Evolutionary conservation across 1,140 invertebrate species (phyloP), one percentile per base, ranked within the genome.

Genomic region (Cyphomyrmex costatus): DNA sequence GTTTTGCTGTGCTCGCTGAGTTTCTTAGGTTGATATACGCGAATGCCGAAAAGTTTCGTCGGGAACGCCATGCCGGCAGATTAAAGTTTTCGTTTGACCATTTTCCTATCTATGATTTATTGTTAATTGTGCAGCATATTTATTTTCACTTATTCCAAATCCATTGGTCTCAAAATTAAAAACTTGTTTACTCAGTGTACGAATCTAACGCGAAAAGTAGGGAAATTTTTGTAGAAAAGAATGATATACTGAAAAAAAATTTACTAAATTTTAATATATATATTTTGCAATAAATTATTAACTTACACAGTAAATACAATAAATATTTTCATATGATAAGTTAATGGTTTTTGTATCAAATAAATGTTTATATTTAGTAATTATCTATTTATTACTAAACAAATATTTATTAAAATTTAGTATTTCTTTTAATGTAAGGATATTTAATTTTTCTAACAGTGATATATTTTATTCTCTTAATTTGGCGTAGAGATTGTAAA

Each of bases 21-120:
- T 80, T 83, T 74, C 63, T 86, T 42, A 86, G 71, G 61, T 73
- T 89, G 88, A 89, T 89, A 79, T 86, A 89, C 73, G 63, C 60
- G 51, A 60, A 70, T 58, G 74, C 36, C 63, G 51, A 65, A 82
- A 82, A 82, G 79, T 83, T 83, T 60, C 14, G 49, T 24, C 53
- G 66, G 19, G 49, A 60, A 49, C 36, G 46, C 51, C 53, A 51
- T n/a, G 51, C 6, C 68, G 53, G 24, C 21, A 73, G 79, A 73
- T 83, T 83, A 83, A 73, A 83, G 36, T 83, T 83, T 60, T n/a
- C 33, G 63, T 53, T 51, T 71, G 79, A 46, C 79, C 42, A 60
- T 73, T 73, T 71, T 71, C 14, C 53, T 3, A 16, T 24, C 36
- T 30, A 60, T 73, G 66, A 73, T 83, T 73, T 19, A 53, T 83